Evolutionary conservation across 2,113 vertebrate species (phyloP).

Genomic region (Galbula dea): DNA sequence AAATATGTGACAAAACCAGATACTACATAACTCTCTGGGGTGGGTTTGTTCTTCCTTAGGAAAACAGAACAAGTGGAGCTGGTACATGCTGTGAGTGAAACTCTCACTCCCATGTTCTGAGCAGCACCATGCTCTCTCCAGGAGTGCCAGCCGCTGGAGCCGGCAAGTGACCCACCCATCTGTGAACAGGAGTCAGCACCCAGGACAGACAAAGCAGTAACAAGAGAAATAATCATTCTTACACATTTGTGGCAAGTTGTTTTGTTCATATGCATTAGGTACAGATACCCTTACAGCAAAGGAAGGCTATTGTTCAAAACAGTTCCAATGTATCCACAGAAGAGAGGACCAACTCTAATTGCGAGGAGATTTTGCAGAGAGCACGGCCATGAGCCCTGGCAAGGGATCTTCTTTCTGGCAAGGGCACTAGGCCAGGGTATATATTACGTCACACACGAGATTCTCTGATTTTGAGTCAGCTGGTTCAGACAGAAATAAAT

Average conservation of each 20-base stretch:
- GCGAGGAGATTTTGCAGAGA: conserved; percentile 49
- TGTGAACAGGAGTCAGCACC: neutral
- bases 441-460: conserved; percentile 9
- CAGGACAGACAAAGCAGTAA: neutral
- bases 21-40: neutral
- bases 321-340: neutral
- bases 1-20: neutral
- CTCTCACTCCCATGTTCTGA: rapidly evolving
- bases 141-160: neutral
- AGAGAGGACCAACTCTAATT: conserved; percentile 3
- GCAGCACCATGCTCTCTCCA: rapidly evolving
- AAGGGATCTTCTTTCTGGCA: conserved; percentile 36
- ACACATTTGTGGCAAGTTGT: neutral
- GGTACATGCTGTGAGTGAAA: neutral
- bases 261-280: neutral
- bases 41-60: neutral
- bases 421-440: conserved; percentile 21
- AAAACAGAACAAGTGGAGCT: neutral
- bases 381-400: neutral
- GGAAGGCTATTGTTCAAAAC: neutral
- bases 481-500: conserved; percentile 40
- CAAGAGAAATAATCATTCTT: neutral
- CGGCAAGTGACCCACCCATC: neutral
- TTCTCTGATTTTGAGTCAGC: conserved; percentile 48
- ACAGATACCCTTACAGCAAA: neutral